Percentiles rank a stretch among this genome's conserved stretches.
These are phyloP conservation scores for Vidua macroura DNA, from an alignment of 2,113 vertebrate genomes.

Conservation along the genomic window DNA sequence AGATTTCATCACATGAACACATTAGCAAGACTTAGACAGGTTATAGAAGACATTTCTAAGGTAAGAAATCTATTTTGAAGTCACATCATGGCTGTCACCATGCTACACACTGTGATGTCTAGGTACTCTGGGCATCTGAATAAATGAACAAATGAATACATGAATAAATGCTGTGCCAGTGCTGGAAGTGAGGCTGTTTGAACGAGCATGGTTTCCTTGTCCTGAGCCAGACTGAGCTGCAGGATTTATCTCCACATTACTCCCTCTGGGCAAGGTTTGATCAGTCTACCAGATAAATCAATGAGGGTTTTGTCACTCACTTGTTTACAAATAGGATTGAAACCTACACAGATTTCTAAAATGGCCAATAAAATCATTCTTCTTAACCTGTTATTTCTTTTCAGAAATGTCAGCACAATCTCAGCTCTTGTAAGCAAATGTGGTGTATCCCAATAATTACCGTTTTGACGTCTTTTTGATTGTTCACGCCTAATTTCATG, in stretches of 20 bases:
- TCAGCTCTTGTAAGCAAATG: neutral
- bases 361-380: neutral
- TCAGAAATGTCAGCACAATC: neutral
- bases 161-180: neutral
- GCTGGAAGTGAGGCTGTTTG: neutral
- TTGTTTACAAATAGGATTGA: neutral
- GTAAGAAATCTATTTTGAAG: neutral
- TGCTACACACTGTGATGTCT: neutral
- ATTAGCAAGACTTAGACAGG: neutral
- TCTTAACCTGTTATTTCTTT: neutral
- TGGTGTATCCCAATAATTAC: constrained; percentile 14
- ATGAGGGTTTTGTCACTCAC: neutral
- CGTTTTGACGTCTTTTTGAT: neutral
- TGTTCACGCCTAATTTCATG: constrained; percentile 12
- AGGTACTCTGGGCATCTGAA: neutral
- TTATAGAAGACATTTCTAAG: neutral
- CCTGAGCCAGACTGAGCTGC: neutral
- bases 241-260: neutral
- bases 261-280: neutral
- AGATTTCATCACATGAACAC: neutral
- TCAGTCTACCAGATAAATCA: neutral
- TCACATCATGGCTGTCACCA: neutral
- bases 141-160: neutral
- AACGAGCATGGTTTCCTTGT: neutral
- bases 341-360: neutral